Base-by-base conservation (phyloP, 2,888 invertebrate genomes). In the Danaus chrysippus region DNA sequence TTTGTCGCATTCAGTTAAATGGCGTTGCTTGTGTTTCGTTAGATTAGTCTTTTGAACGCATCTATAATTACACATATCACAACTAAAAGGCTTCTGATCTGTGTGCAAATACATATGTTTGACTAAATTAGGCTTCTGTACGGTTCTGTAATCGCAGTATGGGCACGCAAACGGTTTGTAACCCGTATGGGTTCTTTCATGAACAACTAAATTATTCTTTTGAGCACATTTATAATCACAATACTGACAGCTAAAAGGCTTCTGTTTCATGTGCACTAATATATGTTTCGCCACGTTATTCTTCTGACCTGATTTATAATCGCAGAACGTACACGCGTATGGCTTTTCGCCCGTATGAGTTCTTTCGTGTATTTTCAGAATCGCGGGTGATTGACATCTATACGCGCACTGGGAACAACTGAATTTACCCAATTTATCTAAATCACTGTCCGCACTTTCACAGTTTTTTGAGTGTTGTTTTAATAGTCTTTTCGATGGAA, bases 101-200 rank as follows among this genome's bases (percentile, higher is more conserved):
- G 91, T 91, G 46, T 91, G 91, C 11, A 91, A 62, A 54, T 92
- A 92, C 91, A 92, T 91, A 56, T 92, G 91, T 68, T 91, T 91
- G 0, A 91, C 91, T 72, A 91, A 72, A 64, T 92, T 92, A 0
- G 91, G 91, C 73, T 91, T 91, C 53, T 91, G 91, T 0, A 91
- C 91, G 0, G 91, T 92, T 8, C 90, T 68, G 11, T 92, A 92
- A 1, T 91, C 91, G 46, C 91, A 91, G 62, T 84, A 91, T 0
- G 90, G 88, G 17, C 91, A 91, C 0, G 87, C 91, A 34, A 91
- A 91, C 0, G 91, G 91, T 57, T 92, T 92, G 59, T 86, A 88
- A 0, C 91, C 91, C 0, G 91, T 91, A n/a, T 91, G 91, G 0
- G 91, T 92, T 1, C 91, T 68, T 65, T 91, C 91, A 56, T 92